Percentiles rank a stretch among this genome's conserved stretches.
Evolutionary conservation across 2,888 invertebrate species (phyloP).

Genomic region (Noctua janthina): DNA sequence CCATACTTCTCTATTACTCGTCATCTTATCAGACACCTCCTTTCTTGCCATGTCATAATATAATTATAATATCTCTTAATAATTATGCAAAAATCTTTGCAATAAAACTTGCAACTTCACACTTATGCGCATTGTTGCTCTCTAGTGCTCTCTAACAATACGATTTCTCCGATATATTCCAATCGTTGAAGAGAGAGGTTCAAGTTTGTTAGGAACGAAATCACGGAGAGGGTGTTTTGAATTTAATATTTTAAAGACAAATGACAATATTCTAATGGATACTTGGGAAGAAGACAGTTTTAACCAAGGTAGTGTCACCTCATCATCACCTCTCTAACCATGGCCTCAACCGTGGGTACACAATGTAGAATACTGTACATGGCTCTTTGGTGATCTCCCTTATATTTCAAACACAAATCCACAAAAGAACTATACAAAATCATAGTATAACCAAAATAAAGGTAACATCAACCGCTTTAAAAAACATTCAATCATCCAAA

Average conservation of each 20-base stretch:
- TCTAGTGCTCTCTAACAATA: conserved; percentile 1
- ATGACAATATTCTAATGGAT: neutral
- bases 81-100: neutral
- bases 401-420: neutral
- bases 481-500: conserved; percentile 19
- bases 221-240: neutral
- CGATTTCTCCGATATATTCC: conserved; percentile 2
- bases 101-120: conserved; percentile 12
- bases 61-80: neutral
- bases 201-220: neutral
- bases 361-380: too few species aligned
- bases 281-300: neutral
- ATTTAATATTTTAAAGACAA: neutral
- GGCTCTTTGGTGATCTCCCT: neutral
- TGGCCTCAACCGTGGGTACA: neutral
- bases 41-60: too few species aligned
- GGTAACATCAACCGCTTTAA: neutral
- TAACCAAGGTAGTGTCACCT: neutral
- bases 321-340: neutral
- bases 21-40: too few species aligned
- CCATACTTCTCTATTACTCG: too few species aligned
- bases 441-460: neutral
- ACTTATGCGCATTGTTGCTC: neutral
- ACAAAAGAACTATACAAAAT: neutral
- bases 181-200: neutral